Percentiles rank a stretch among this genome's conserved stretches.
These are phyloP conservation scores for Cyphomyrus plagiostoma DNA, from an alignment of 2,113 vertebrate species.

Conservation along the genomic window DNA sequence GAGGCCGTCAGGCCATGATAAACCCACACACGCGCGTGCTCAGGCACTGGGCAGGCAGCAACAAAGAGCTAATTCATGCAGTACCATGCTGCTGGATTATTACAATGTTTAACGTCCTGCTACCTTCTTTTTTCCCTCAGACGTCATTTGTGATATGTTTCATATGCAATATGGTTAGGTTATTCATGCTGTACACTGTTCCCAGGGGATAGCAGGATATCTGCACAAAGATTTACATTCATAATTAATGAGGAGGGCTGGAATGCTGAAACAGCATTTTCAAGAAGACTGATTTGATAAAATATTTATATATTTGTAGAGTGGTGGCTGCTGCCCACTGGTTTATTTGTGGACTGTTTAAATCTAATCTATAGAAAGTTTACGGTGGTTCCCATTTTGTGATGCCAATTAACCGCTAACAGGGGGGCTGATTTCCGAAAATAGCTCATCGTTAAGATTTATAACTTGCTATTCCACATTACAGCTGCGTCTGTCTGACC, in stretches of 20 bases:
- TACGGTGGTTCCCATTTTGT: neutral
- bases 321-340: neutral
- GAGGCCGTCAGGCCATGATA: neutral
- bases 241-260: neutral
- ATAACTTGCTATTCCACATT: neutral
- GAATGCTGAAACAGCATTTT: neutral
- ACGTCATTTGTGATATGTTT: neutral
- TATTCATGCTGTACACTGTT: neutral
- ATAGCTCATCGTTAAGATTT: slow-evolving; percentile 8
- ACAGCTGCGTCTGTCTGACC: neutral
- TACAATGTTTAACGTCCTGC: neutral
- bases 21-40: neutral
- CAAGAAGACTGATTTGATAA: neutral
- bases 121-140: neutral
- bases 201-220: neutral
- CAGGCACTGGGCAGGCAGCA: neutral
- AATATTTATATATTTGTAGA: neutral
- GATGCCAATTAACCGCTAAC: neutral
- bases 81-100: neutral
- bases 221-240: neutral
- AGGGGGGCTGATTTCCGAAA: neutral
- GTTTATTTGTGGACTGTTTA: neutral
- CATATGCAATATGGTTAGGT: neutral
- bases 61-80: neutral
- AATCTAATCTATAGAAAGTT: neutral